These are phyloP conservation scores for Marmota monax DNA, from an alignment of 2,113 vertebrate species.

Conservation along the genomic window DNA sequence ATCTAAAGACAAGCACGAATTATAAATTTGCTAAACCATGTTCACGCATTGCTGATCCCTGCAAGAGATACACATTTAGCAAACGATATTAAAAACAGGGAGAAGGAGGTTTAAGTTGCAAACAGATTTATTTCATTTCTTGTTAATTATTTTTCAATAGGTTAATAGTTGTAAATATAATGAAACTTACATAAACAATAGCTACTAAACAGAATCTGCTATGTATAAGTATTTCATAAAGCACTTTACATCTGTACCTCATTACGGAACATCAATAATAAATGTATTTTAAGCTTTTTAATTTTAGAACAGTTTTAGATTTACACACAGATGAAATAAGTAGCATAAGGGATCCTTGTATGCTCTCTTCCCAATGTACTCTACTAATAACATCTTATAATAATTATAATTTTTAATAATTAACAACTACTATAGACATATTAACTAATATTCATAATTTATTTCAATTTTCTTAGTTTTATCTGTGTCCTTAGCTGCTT, in stretches of 20 bases:
- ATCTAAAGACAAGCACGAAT: neutral
- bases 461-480: neutral
- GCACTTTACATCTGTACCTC: neutral
- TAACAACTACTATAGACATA: neutral
- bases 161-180: conserved; percentile 6
- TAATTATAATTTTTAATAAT: neutral
- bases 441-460: neutral
- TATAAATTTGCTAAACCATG: conserved; percentile 1
- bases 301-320: neutral
- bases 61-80: neutral
- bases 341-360: neutral
- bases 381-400: neutral
- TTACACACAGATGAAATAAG: neutral
- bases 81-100: neutral
- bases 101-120: neutral
- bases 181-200: neutral
- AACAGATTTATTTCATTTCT: conserved; percentile 5
- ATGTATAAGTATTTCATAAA: neutral
- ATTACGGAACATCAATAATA: neutral
- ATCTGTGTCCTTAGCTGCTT: neutral
- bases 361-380: neutral
- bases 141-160: conserved; percentile 1
- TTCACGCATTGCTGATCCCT: neutral
- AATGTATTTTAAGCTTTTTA: neutral
- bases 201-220: neutral